A percentile compares a stretch with the other conserved stretches of the same genome.
phyloP scores from a whole-genome alignment of 2,113 vertebrate genomes.

The Paedocypris sp. region DNA sequence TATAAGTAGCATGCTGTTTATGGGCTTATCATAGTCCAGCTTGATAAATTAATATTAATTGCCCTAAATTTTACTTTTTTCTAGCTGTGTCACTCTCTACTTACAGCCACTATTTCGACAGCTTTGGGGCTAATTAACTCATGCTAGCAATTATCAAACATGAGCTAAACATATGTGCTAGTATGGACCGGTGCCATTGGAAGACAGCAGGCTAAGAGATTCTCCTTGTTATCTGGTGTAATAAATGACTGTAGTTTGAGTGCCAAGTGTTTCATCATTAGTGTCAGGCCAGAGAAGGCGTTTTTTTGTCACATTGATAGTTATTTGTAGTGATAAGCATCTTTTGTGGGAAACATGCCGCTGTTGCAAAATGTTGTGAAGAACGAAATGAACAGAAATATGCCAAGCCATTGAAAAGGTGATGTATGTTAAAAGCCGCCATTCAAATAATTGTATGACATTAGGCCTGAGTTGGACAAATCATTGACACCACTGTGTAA shows the following conservation, averaged over 20 bases:
- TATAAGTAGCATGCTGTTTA: no score
- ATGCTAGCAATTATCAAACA: constrained; percentile 22
- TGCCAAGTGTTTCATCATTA: constrained; percentile 10
- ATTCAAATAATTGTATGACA: no score
- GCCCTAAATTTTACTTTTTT: not conserved
- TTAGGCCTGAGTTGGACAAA: no score
- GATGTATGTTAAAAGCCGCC: no score
- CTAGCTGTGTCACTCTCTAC: not conserved
- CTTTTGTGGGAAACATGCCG: not conserved
- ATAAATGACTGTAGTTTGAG: not conserved
- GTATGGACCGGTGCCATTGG: constrained; percentile 1
- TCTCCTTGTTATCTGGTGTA: not conserved
- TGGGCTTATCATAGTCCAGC: no score
- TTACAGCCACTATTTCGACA: not conserved
- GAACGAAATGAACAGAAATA: no score
- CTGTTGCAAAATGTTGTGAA: no score
- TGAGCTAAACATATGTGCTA: constrained; percentile 8
- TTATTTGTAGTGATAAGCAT: not conserved
- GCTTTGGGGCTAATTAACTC: constrained; percentile 20
- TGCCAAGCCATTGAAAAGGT: no score
- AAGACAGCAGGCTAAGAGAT: not conserved
- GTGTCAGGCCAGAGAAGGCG: not conserved
- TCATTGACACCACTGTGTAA: no score
- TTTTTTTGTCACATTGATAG: not conserved
- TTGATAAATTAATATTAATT: no score